phyloP scores from a whole-genome alignment of 2,797 vertebrate species.

The Pangasius djambal region DNA sequence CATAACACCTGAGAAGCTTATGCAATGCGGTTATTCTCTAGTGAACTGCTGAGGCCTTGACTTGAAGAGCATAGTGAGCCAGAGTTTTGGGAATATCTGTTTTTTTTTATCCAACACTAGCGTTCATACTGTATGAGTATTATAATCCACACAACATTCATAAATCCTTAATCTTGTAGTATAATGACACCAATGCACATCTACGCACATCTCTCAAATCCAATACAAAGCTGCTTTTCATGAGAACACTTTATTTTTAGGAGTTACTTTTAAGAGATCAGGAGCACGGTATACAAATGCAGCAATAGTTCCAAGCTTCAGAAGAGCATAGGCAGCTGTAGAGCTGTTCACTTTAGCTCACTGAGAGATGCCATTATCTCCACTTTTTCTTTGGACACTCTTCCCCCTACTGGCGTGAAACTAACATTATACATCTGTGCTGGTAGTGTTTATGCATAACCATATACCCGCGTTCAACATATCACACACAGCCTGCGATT shows the following conservation, averaged over 20 bases:
- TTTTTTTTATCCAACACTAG: neutral
- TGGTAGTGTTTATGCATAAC: slow-evolving; percentile 69
- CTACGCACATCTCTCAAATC: neutral
- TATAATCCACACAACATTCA: neutral
- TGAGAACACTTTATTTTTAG: slow-evolving; percentile 6
- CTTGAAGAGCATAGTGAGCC: neutral
- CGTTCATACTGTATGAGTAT: neutral
- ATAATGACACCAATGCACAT: neutral
- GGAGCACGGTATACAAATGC: neutral
- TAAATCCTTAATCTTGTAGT: neutral
- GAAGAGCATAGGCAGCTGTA: slow-evolving; percentile 33
- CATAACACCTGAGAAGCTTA: neutral
- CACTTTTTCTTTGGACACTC: slow-evolving; percentile 76
- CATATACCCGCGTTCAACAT: neutral
- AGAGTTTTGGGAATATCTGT: neutral
- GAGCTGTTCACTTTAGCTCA: slow-evolving; percentile 46
- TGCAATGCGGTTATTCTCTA: neutral
- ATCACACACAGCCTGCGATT: neutral
- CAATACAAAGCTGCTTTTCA: neutral
- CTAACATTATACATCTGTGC: slow-evolving; percentile 63
- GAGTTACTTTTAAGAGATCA: neutral
- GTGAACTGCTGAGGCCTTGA: neutral
- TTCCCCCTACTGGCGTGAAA: slow-evolving; percentile 80
- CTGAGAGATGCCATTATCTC: slow-evolving; percentile 51
- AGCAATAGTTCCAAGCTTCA: slow-evolving; percentile 47